Evolutionary conservation across 2,888 invertebrate genomes (phyloP).

Genomic region (Lycocerus yunnanus): DNA sequence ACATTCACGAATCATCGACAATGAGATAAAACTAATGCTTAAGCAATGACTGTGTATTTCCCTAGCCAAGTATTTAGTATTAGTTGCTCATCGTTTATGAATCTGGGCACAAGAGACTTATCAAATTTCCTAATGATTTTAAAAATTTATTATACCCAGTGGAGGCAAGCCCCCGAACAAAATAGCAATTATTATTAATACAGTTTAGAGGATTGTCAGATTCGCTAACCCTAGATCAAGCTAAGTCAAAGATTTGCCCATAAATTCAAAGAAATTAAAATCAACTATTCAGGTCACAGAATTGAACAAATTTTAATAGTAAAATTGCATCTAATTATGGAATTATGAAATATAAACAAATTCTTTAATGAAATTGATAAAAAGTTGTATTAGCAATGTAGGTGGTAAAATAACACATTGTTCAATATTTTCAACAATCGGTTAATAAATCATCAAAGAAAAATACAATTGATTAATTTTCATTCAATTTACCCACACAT

Average conservation of each 20-base stretch:
- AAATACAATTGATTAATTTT: background rate
- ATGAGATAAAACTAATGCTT: too few relatives aligned
- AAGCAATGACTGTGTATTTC: too few relatives aligned
- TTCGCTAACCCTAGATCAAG: background rate
- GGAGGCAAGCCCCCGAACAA: too few relatives aligned
- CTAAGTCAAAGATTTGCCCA: background rate
- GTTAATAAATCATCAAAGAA: background rate
- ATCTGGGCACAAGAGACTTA: too few relatives aligned
- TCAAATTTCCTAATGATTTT: constrained; percentile 68
- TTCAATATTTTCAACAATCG: background rate
- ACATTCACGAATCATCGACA: too few relatives aligned
- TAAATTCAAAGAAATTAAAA: background rate
- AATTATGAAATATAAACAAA: background rate
- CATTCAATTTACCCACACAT: background rate
- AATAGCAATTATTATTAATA: background rate
- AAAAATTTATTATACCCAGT: background rate
- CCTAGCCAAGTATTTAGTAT: too few relatives aligned
- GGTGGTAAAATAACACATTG: background rate
- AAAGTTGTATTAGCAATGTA: background rate
- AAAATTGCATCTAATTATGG: background rate
- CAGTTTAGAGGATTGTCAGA: background rate
- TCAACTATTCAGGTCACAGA: background rate
- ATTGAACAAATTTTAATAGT: background rate
- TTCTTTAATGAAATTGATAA: background rate
- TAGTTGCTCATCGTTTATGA: too few relatives aligned